Conservation (phyloP, 2,113 vertebrate genomes). For the Sceloporus undulatus region DNA sequence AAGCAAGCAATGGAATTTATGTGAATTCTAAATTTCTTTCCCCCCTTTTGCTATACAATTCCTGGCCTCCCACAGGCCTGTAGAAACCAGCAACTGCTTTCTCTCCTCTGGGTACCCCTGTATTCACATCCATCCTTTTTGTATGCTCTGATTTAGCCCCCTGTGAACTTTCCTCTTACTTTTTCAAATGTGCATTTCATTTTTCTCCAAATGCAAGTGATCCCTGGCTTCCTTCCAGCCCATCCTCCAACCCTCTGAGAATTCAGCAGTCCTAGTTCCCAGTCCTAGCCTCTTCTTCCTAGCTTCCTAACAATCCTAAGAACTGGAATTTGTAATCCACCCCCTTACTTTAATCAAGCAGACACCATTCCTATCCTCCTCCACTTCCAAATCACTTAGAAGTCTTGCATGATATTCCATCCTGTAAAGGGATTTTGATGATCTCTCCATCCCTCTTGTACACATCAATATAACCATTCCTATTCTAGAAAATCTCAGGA, state of each 20-base stretch:
- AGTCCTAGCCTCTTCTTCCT: neutral
- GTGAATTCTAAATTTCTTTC: neutral
- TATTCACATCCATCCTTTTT: neutral
- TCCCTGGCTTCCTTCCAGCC: neutral
- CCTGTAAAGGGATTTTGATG: neutral
- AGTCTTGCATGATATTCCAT: neutral
- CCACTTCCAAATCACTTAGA: neutral
- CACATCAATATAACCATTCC: conserved; percentile 1
- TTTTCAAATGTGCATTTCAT: neutral
- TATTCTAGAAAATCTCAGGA: conserved; percentile 28
- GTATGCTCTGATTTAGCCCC: neutral
- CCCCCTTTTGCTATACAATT: neutral
- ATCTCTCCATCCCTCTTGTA: neutral
- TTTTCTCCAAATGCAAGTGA: neutral
- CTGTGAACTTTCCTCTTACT: neutral
- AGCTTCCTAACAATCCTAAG: neutral
- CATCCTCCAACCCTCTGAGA: neutral
- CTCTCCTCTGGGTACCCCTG: neutral
- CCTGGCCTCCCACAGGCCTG: conserved; percentile 11
- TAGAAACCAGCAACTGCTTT: neutral
- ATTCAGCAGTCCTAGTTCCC: neutral
- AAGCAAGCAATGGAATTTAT: conserved; percentile 24
- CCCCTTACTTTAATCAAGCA: neutral
- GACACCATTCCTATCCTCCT: neutral
- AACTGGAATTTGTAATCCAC: neutral